phyloP scores from a whole-genome alignment of 2,888 invertebrate species.

The Apocheima hispidaria region DNA sequence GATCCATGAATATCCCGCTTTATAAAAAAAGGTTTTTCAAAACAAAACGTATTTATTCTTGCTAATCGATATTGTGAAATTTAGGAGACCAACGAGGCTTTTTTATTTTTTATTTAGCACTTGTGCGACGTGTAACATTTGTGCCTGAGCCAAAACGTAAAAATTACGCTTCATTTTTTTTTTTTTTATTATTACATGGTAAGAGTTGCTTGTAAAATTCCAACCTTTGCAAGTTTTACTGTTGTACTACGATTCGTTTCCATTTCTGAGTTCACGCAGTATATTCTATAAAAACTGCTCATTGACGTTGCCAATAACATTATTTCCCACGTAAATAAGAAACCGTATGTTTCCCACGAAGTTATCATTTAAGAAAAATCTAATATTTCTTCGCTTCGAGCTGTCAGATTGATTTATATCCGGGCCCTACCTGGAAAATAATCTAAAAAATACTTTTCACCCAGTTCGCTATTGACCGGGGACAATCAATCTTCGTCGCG shows the following conservation, averaged over 20 bases:
- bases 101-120: too few relatives aligned
- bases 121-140: too few relatives aligned
- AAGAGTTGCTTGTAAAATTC: too few relatives aligned
- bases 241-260: too few relatives aligned
- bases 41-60: too few relatives aligned
- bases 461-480: slow-evolving; percentile 49
- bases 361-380: slow-evolving; percentile 47
- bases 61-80: too few relatives aligned
- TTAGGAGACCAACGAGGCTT: too few relatives aligned
- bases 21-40: too few relatives aligned
- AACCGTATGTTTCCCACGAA: slow-evolving; percentile 42
- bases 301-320: slow-evolving; percentile 15
- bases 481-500: slow-evolving; percentile 59
- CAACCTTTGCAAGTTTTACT: not conserved
- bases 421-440: slow-evolving; percentile 54
- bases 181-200: too few relatives aligned
- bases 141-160: too few relatives aligned
- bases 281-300: not conserved
- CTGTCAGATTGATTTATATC: slow-evolving; percentile 73
- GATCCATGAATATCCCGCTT: too few relatives aligned
- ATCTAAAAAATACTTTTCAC: slow-evolving; percentile 52
- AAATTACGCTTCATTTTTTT: too few relatives aligned
- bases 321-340: slow-evolving; percentile 29
- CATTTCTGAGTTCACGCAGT: not conserved
- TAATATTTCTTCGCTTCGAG: slow-evolving; percentile 57